Evolutionary conservation across 1,140 invertebrate genomes (phyloP).

Genomic region (Nephila pilipes): DNA sequence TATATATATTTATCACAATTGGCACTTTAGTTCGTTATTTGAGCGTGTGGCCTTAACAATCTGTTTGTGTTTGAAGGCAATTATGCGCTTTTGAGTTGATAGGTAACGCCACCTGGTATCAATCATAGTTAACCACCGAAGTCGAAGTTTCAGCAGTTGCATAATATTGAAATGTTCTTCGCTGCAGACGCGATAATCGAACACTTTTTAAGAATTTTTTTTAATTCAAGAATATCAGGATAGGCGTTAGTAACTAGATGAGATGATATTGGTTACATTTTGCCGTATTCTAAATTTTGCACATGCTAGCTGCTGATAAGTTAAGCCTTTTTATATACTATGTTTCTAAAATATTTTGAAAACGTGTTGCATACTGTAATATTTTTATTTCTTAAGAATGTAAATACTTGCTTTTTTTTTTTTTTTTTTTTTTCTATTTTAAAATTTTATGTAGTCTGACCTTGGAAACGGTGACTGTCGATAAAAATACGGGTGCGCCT

Average conservation of each 20-base stretch:
- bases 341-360: no score
- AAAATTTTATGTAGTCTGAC: no score
- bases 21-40: slow-evolving; percentile 1
- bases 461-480: no score
- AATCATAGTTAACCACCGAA: slow-evolving; percentile 29
- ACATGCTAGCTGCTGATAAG: no score
- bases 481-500: no score
- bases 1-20: not conserved
- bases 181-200: not conserved
- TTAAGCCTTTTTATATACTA: no score
- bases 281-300: no score
- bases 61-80: slow-evolving; percentile 9
- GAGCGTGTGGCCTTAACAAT: slow-evolving; percentile 36
- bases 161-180: not conserved
- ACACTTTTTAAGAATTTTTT: slow-evolving; percentile 43
- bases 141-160: not conserved
- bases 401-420: no score
- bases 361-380: no score
- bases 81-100: slow-evolving; percentile 47
- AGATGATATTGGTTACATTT: not conserved
- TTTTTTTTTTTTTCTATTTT: no score
- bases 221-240: slow-evolving; percentile 43
- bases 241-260: slow-evolving; percentile 56
- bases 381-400: no score
- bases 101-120: not conserved